Base-by-base conservation (phyloP, 2,797 vertebrate species). In the Halcyon leucocephala region DNA sequence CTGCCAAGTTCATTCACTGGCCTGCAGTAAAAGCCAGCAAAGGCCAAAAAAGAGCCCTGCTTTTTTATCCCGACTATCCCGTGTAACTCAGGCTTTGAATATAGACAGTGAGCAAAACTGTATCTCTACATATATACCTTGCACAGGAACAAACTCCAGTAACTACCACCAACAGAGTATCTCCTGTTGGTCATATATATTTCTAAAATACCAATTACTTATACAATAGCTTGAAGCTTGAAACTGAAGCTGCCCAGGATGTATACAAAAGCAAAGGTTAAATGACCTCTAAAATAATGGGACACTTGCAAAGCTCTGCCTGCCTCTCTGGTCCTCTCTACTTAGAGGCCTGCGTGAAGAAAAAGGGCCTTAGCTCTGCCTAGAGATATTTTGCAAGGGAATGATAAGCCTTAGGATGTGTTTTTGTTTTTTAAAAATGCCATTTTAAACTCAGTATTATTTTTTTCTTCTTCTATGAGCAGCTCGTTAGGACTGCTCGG, bases 1-100 rank as follows among this genome's bases (percentile, higher is more conserved):
- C 88, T 87, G 95, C 97, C 95, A 96, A 96, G 65, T 93, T 96
- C 72, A 92, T 95, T 74, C 95, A 78, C 41, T 90, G 81, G 92
- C 61, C 70, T 57, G 69, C 22, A 86, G 42, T 84, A 85, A 92
- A 85, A 96, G 87, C 46, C 90, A 97, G 71, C 31, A 87, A 81
- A 94, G 80, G 61, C 1, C 26, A 41, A 41, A 81, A 39, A 81
- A 31, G 8, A 21, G 28, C 10, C 52, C 73, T 93, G 42, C 19
- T 89, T 94, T 95, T 89, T 78, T 91, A 91, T 85, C 74, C 83
- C 52, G 74, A 41, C 66, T 90, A 61, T 44, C 44, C 62, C 48
- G 54, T 33, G 12, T 44, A 76, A 86, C 19, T 79, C 54, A 62
- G 73, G 19, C 42, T 91, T 61, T 83, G 33, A 64, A 41, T 84